phyloP scores from a whole-genome alignment of 2,888 invertebrate species.

The Alcis repandata region DNA sequence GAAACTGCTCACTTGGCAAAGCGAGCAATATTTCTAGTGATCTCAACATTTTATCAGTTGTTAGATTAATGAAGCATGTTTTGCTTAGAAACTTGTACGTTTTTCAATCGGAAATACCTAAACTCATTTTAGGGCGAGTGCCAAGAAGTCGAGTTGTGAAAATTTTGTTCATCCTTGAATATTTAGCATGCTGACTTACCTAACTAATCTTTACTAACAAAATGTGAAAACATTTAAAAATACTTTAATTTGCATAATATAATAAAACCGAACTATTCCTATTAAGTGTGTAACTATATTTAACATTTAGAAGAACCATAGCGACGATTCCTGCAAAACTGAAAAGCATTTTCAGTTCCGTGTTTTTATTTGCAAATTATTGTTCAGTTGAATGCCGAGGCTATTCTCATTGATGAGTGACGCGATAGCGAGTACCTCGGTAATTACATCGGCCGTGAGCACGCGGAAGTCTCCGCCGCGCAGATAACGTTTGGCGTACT shows the following conservation, averaged over 20 bases:
- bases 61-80: neutral
- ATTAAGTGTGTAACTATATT: neutral
- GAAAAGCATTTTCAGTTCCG: neutral
- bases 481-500: constrained; percentile 79
- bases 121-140: neutral
- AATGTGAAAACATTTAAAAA: neutral
- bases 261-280: neutral
- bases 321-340: neutral
- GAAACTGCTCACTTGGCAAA: neutral
- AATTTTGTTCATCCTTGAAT: neutral
- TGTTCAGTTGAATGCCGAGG: constrained; percentile 26
- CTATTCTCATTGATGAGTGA: constrained; percentile 47
- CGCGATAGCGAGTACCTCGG: constrained; percentile 53
- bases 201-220: neutral
- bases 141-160: neutral
- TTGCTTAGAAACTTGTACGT: neutral
- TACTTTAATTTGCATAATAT: neutral
- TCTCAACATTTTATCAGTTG: neutral
- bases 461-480: constrained; percentile 78
- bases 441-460: constrained; percentile 72
- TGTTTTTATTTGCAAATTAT: constrained; percentile 9
- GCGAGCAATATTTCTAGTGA: neutral
- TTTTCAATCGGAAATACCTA: neutral
- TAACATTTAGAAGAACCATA: neutral
- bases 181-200: neutral